phyloP scores from a whole-genome alignment of 2,113 vertebrate species.

The Egretta garzetta region DNA sequence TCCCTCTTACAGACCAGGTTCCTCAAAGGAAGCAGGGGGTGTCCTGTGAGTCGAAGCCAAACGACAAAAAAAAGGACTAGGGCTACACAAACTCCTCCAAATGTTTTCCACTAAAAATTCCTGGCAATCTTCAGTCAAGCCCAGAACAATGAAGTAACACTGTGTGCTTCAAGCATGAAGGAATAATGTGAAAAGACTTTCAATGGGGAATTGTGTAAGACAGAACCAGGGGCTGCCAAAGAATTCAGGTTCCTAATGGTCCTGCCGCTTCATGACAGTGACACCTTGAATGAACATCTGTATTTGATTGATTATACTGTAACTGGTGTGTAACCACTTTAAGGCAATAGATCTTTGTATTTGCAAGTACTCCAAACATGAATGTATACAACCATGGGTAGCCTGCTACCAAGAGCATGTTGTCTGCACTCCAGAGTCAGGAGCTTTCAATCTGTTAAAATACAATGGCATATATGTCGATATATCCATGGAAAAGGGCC shows the following conservation, averaged over 20 bases:
- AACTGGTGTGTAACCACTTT: neutral
- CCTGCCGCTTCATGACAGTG: neutral
- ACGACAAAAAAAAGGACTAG: neutral
- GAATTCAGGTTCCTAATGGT: neutral
- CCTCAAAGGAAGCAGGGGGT: neutral
- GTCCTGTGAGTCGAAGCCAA: neutral
- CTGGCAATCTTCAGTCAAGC: neutral
- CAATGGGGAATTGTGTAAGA: neutral
- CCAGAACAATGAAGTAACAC: neutral
- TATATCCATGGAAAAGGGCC: constrained; percentile 45
- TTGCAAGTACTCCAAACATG: neutral
- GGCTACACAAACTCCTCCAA: neutral
- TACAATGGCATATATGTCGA: constrained; percentile 24
- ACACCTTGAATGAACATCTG: neutral
- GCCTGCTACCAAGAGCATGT: neutral
- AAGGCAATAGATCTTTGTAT: neutral
- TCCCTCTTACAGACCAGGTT: neutral
- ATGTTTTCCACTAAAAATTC: constrained; percentile 16
- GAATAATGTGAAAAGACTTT: neutral
- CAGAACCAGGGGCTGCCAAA: neutral
- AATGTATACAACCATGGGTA: neutral
- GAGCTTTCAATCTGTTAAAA: constrained; percentile 46
- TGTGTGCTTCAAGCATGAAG: neutral
- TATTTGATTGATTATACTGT: neutral
- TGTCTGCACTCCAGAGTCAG: constrained; percentile 7